A percentile compares a stretch with the other conserved stretches of the same genome.
Evolutionary conservation across 2,113 vertebrate genomes (phyloP).

Genomic region (Calyptomena viridis): DNA sequence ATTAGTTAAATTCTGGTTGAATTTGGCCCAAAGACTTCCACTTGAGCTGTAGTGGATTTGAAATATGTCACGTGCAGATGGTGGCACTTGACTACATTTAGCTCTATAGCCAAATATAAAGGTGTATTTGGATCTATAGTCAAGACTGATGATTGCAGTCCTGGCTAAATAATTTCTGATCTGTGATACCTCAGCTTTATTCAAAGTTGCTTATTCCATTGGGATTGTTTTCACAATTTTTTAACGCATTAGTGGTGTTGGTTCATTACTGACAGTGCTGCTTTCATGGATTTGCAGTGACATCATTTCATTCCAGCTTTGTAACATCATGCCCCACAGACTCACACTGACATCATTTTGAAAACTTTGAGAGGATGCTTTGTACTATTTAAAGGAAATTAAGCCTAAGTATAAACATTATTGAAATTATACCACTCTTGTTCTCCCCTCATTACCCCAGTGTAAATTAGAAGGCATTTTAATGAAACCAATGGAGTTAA

Average conservation of each 20-base stretch:
- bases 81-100: background rate
- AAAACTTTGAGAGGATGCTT: conserved; percentile 35
- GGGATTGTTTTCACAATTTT: background rate
- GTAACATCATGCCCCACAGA: conserved; percentile 9
- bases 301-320: conserved; percentile 32
- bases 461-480: background rate
- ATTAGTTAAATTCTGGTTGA: background rate
- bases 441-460: background rate
- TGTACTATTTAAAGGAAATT: conserved; percentile 50
- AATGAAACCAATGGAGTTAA: background rate
- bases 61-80: background rate
- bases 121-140: background rate
- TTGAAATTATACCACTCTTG: background rate
- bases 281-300: conserved; percentile 38
- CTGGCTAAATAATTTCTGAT: background rate
- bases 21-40: background rate
- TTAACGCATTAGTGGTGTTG: background rate
- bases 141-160: background rate
- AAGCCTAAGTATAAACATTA: conserved; percentile 22
- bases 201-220: background rate
- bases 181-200: background rate
- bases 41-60: background rate
- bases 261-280: background rate
- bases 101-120: background rate
- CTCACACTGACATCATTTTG: conserved; percentile 17